A percentile compares a stretch with the other conserved stretches of the same genome.
Evolutionary conservation across 1,140 invertebrate species (phyloP).

Genomic region (Drosophila bocqueti): DNA sequence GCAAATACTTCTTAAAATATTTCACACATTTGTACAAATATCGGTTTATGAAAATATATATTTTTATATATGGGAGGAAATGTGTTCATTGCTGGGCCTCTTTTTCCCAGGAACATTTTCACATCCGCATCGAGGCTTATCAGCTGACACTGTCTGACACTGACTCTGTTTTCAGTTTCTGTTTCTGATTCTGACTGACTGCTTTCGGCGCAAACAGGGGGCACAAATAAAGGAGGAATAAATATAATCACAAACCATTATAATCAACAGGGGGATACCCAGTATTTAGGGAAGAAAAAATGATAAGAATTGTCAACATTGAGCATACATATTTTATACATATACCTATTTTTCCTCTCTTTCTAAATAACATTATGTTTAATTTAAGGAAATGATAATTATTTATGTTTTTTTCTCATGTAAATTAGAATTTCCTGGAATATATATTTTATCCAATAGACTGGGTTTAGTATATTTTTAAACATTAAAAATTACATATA

Average conservation of each 20-base stretch:
- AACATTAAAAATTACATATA: too few relatives aligned
- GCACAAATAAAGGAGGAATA: conserved; percentile 48
- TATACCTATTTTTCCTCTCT: neutral
- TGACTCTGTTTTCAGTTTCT: conserved; percentile 12
- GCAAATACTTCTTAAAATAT: conserved; percentile 1
- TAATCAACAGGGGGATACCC: conserved; percentile 13
- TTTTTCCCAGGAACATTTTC: conserved; percentile 34
- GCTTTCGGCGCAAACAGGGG: conserved; percentile 52
- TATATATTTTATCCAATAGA: too few relatives aligned
- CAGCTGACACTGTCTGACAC: conserved; percentile 25
- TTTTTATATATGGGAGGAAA: conserved; percentile 13
- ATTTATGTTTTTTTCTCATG: too few relatives aligned
- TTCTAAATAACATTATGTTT: neutral
- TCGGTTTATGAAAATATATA: conserved; percentile 7
- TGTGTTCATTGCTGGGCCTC: conserved; percentile 17
- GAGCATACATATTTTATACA: neutral
- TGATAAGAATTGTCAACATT: neutral
- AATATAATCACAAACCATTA: conserved; percentile 23
- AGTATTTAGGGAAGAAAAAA: neutral
- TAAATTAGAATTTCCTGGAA: too few relatives aligned
- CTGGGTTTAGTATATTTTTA: too few relatives aligned
- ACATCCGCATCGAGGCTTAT: conserved; percentile 50
- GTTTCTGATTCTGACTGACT: conserved; percentile 16
- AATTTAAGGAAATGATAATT: neutral
- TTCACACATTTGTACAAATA: conserved; percentile 8